Percentiles rank a stretch among this genome's conserved stretches.
Conservation (phyloP, 2,888 invertebrate genomes). For the Polymixis flavicincta region DNA sequence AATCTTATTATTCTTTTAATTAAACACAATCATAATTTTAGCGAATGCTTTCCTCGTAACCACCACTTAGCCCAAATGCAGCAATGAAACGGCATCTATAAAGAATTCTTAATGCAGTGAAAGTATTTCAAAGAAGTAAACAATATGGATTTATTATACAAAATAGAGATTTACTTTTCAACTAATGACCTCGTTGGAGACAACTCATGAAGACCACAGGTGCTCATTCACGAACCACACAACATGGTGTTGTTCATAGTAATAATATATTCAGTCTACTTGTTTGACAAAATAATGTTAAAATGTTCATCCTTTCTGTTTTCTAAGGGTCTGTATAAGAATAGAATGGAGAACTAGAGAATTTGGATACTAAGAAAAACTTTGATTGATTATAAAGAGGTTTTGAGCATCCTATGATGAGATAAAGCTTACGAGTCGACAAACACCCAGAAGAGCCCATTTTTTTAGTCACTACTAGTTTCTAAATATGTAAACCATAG, state of each 20-base stretch:
- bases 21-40: slow-evolving; percentile 15
- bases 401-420: not conserved
- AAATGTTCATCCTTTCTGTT: not conserved
- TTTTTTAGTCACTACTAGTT: too few species aligned
- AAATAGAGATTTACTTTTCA: slow-evolving; percentile 34
- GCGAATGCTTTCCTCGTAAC: slow-evolving; percentile 10
- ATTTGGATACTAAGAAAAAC: not conserved
- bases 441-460: not conserved
- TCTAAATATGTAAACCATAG: too few species aligned
- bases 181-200: slow-evolving; percentile 10
- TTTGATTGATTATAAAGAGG: not conserved
- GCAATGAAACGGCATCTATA: slow-evolving; percentile 47
- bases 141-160: slow-evolving; percentile 57
- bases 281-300: not conserved
- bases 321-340: not conserved
- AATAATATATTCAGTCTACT: not conserved
- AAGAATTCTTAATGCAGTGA: slow-evolving; percentile 48
- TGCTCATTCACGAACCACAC: too few species aligned
- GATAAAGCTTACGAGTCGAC: not conserved
- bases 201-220: not conserved
- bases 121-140: slow-evolving; percentile 55
- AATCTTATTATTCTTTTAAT: slow-evolving; percentile 18
- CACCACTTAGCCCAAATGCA: slow-evolving; percentile 38
- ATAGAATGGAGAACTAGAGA: not conserved
- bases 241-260: too few species aligned